Conservation (phyloP, 2,797 vertebrate genomes). For the Limosa lapponica region DNA sequence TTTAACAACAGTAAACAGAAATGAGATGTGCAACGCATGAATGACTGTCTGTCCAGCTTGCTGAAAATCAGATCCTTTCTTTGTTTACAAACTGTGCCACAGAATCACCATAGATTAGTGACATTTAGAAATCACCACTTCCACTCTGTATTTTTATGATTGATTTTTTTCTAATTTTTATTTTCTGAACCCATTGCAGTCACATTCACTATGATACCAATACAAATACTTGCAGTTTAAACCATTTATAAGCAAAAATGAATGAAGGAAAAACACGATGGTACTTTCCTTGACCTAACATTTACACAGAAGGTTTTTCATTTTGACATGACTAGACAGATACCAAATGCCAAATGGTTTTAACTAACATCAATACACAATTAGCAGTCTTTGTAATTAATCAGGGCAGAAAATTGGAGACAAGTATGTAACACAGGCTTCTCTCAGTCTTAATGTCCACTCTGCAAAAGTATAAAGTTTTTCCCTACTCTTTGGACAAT, state of each 20-base stretch:
- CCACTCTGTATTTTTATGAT: neutral
- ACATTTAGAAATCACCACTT: constrained; percentile 2
- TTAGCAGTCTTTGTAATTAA: constrained; percentile 93
- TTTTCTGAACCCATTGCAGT: constrained; percentile 1
- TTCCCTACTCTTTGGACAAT: constrained; percentile 78
- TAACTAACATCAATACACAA: constrained; percentile 84
- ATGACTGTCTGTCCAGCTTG: neutral
- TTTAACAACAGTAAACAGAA: constrained; percentile 41
- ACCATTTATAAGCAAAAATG: constrained; percentile 20
- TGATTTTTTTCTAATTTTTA: neutral
- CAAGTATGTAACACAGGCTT: constrained; percentile 83
- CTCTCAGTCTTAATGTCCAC: constrained; percentile 72
- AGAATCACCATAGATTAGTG: constrained; percentile 1
- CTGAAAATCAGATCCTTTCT: constrained; percentile 43
- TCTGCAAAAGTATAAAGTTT: constrained; percentile 74
- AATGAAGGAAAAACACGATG: neutral
- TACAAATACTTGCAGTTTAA: constrained; percentile 27
- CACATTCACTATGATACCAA: neutral
- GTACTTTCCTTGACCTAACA: constrained; percentile 73
- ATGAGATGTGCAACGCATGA: neutral
- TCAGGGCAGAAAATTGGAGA: constrained; percentile 98
- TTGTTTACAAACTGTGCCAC: constrained; percentile 46
- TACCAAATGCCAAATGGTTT: constrained; percentile 77
- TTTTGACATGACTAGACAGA: constrained; percentile 78
- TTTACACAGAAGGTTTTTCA: constrained; percentile 74